Conservation (phyloP, 2,888 invertebrate genomes). For the Macrosiphum euphorbiae region DNA sequence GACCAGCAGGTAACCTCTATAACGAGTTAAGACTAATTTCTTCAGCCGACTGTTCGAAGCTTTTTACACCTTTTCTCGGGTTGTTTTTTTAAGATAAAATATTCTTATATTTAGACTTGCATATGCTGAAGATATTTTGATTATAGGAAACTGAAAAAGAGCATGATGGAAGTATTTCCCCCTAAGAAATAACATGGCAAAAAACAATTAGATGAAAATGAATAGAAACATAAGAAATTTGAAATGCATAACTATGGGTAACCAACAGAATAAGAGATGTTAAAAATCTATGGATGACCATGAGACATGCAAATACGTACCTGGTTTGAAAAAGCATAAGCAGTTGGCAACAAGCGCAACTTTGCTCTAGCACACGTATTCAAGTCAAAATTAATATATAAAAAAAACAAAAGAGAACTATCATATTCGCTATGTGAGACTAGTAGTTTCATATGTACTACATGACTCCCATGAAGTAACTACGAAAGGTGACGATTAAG, state of each 20-base stretch:
- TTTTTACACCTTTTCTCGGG: not conserved
- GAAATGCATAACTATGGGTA: not conserved
- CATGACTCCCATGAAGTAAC: no score
- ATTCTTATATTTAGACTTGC: not conserved
- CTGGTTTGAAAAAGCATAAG: not conserved
- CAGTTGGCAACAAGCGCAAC: not conserved
- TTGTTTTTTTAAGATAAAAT: not conserved
- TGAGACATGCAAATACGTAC: not conserved
- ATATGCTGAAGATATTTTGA: not conserved
- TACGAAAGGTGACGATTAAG: not conserved
- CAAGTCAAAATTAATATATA: not conserved
- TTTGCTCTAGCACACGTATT: not conserved
- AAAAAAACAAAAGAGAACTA: not conserved
- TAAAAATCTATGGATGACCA: not conserved
- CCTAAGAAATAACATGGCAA: not conserved
- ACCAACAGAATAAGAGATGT: not conserved
- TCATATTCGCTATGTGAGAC: not conserved
- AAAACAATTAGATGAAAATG: not conserved
- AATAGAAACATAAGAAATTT: not conserved
- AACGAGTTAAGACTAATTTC: not conserved
- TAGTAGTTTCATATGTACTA: not conserved
- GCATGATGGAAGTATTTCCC: not conserved
- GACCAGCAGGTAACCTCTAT: not conserved
- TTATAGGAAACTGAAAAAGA: conserved; percentile 21
- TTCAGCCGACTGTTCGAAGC: not conserved